These are phyloP conservation scores for Euproctis similis DNA, from an alignment of 2,888 invertebrate genomes.

Conservation along the genomic window DNA sequence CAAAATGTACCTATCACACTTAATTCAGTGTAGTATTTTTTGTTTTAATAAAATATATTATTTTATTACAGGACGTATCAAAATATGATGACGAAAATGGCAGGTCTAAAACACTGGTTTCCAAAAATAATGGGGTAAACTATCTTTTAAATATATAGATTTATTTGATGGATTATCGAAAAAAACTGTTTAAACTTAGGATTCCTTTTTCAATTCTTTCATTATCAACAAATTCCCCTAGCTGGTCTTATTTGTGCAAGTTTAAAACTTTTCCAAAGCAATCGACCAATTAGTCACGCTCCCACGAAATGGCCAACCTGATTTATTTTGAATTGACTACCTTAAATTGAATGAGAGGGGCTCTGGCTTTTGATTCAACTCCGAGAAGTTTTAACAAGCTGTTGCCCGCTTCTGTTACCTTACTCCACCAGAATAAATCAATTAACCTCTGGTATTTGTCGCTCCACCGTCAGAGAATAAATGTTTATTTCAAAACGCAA, in stretches of 20 bases:
- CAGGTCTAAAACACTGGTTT: background rate
- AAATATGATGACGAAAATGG: conserved; percentile 5
- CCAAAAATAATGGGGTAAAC: conserved; percentile 11
- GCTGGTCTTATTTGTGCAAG: no score
- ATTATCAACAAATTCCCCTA: no score
- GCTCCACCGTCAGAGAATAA: no score
- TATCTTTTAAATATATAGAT: no score
- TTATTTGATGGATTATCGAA: no score
- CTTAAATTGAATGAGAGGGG: background rate
- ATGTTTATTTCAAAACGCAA: no score
- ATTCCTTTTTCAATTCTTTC: no score
- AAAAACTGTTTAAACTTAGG: no score
- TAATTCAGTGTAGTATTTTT: no score
- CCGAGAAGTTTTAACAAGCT: conserved; percentile 1
- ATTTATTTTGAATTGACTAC: conserved; percentile 8
- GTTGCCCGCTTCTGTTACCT: background rate
- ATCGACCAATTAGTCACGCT: conserved; percentile 7
- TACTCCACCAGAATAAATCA: background rate
- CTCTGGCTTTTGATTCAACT: conserved; percentile 2
- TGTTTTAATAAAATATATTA: background rate
- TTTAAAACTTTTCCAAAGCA: conserved; percentile 2
- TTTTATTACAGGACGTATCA: conserved; percentile 10
- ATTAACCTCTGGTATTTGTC: background rate
- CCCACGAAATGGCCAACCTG: conserved; percentile 2
- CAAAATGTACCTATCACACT: no score